These are phyloP conservation scores for Drosophila stalkeri DNA, from an alignment of 2,888 invertebrate genomes.

Conservation along the genomic window DNA sequence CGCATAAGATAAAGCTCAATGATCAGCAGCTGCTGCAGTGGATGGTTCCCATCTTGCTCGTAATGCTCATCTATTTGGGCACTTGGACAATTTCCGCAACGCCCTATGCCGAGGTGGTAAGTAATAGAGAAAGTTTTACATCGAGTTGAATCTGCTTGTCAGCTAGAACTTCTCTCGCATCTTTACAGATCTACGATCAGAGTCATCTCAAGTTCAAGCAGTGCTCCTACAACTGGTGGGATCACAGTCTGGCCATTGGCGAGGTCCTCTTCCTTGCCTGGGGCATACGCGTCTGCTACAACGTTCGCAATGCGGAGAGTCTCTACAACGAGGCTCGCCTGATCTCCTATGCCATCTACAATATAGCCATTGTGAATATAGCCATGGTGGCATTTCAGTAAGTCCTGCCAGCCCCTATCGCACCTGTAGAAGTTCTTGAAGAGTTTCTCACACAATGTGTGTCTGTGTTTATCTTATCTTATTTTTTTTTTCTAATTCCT, in stretches of 20 bases:
- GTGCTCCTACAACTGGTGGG: constrained; percentile 97
- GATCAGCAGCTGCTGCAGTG: constrained; percentile 96
- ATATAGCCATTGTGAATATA: constrained; percentile 96
- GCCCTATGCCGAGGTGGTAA: constrained; percentile 91
- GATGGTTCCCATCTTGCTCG: constrained; percentile 96
- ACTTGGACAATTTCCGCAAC: constrained; percentile 96
- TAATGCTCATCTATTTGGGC: constrained; percentile 94
- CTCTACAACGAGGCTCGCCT: constrained; percentile 96
- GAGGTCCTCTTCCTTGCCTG: constrained; percentile 91
- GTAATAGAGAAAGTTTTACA: constrained; percentile 62
- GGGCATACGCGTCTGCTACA: constrained; percentile 94
- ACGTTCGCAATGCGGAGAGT: constrained; percentile 95
- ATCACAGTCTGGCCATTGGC: constrained; percentile 96
- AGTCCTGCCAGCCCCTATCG: constrained; percentile 85
- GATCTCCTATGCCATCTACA: constrained; percentile 97
- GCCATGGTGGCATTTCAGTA: constrained; percentile 97
- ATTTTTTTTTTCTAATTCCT: constrained; percentile 38
- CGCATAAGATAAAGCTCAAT: constrained; percentile 95
- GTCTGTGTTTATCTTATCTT: not conserved
- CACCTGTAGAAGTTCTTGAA: constrained; percentile 17
- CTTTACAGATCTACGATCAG: constrained; percentile 89
- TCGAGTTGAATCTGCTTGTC: not conserved
- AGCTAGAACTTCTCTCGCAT: not conserved
- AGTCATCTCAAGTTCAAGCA: constrained; percentile 93
- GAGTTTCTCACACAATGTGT: constrained; percentile 28